Conservation (phyloP, 2,113 vertebrate genomes). For the Sinocyclocheilus anshuiensis region DNA sequence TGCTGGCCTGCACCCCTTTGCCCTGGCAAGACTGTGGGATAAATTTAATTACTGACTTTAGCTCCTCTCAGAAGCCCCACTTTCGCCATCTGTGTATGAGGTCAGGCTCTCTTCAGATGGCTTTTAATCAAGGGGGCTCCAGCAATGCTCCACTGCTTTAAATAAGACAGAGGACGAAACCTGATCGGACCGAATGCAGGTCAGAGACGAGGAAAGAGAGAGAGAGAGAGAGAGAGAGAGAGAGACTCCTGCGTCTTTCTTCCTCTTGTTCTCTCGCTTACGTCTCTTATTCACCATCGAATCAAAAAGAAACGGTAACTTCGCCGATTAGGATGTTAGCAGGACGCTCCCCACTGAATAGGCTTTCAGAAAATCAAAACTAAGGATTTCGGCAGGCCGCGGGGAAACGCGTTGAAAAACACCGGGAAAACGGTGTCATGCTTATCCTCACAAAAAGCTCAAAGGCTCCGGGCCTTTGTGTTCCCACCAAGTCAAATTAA, state of each 20-base stretch:
- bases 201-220: not conserved
- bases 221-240: slow-evolving; percentile 11
- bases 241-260: slow-evolving; percentile 32
- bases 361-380: slow-evolving; percentile 54
- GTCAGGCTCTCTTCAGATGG: slow-evolving; percentile 62
- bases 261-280: slow-evolving; percentile 53
- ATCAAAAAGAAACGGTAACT: slow-evolving; percentile 26
- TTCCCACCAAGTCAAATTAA: slow-evolving; percentile 36
- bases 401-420: slow-evolving; percentile 4
- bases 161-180: slow-evolving; percentile 66
- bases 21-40: slow-evolving; percentile 50
- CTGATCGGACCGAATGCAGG: slow-evolving; percentile 55
- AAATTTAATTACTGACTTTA: slow-evolving; percentile 68
- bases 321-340: slow-evolving; percentile 50
- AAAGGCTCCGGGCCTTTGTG: slow-evolving; percentile 41
- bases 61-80: slow-evolving; percentile 58
- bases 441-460: slow-evolving; percentile 41
- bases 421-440: not conserved
- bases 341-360: slow-evolving; percentile 45
- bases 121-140: slow-evolving; percentile 70
- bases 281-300: slow-evolving; percentile 48
- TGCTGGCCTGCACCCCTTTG: slow-evolving; percentile 24
- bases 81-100: slow-evolving; percentile 58
- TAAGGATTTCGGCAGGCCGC: slow-evolving; percentile 25
- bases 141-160: slow-evolving; percentile 58